Conservation (phyloP, 1,140 invertebrate species). For the Drosophila lacteicornis region DNA sequence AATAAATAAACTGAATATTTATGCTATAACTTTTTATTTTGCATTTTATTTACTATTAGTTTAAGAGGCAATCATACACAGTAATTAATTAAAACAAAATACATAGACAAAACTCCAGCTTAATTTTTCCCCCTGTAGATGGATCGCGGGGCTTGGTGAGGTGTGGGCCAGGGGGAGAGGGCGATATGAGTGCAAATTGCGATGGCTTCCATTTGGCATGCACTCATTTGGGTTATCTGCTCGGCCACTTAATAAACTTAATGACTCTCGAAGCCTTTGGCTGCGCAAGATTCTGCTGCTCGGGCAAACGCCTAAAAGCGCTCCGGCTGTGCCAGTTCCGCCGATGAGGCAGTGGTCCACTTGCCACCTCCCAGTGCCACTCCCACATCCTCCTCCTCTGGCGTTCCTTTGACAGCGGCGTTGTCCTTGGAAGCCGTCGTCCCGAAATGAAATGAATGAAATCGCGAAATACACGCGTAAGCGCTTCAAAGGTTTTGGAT, state of each 20-base stretch:
- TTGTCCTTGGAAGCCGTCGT: constrained; percentile 39
- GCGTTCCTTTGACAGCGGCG: constrained; percentile 28
- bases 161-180: neutral
- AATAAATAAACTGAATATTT: no score
- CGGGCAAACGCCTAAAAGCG: constrained; percentile 63
- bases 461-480: constrained; percentile 31
- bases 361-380: constrained; percentile 13
- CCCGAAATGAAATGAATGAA: constrained; percentile 15
- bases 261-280: constrained; percentile 71
- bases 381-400: neutral
- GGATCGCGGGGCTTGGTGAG: constrained; percentile 1
- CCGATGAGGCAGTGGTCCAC: constrained; percentile 6
- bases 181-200: constrained; percentile 68
- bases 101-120: neutral
- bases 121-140: constrained; percentile 9
- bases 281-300: constrained; percentile 48
- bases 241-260: constrained; percentile 77
- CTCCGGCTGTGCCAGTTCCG: constrained; percentile 8
- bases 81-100: neutral
- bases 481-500: constrained; percentile 43
- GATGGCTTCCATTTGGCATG: constrained; percentile 71
- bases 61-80: neutral
- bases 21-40: no score
- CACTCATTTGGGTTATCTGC: constrained; percentile 78
- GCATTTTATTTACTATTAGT: no score